Conservation (phyloP, 2,888 invertebrate genomes). For the Mesoligia furuncula region DNA sequence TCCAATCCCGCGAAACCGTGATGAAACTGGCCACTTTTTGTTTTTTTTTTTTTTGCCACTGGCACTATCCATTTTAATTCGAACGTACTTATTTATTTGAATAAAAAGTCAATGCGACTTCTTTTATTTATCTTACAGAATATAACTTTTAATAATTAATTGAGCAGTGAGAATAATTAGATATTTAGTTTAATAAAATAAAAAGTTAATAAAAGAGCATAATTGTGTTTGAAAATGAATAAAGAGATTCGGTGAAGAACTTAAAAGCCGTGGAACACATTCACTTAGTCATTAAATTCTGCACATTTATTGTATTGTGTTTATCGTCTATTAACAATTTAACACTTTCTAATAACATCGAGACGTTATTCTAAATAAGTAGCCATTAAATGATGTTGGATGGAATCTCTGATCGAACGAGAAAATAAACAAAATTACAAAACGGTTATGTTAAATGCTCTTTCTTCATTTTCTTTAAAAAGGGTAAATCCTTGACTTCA, state of each 20-base stretch:
- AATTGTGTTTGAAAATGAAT: slow-evolving; percentile 18
- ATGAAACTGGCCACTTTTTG: slow-evolving; percentile 25
- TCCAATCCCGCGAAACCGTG: slow-evolving; percentile 46
- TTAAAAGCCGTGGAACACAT: slow-evolving; percentile 14
- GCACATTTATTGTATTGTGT: slow-evolving; percentile 8
- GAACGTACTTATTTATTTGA: slow-evolving; percentile 21
- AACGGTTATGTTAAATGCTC: not conserved
- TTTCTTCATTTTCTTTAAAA: too few species aligned
- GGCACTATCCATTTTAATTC: slow-evolving; percentile 21
- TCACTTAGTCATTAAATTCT: slow-evolving; percentile 9
- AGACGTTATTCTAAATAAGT: not conserved
- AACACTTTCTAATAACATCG: slow-evolving; percentile 3
- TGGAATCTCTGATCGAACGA: not conserved
- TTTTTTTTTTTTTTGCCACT: slow-evolving; percentile 9
- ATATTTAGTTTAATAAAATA: slow-evolving; percentile 11
- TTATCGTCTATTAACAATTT: not conserved
- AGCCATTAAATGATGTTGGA: not conserved
- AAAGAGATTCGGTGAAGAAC: slow-evolving; percentile 6
- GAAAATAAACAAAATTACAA: not conserved
- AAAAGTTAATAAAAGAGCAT: slow-evolving; percentile 2
- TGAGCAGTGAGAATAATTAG: slow-evolving; percentile 22
- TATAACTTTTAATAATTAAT: slow-evolving; percentile 26
- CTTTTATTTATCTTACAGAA: slow-evolving; percentile 24
- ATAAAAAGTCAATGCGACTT: slow-evolving; percentile 30
- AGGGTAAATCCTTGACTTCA: too few species aligned